Base-by-base conservation (phyloP, 2,113 vertebrate genomes). In the Silurus meridionalis region DNA sequence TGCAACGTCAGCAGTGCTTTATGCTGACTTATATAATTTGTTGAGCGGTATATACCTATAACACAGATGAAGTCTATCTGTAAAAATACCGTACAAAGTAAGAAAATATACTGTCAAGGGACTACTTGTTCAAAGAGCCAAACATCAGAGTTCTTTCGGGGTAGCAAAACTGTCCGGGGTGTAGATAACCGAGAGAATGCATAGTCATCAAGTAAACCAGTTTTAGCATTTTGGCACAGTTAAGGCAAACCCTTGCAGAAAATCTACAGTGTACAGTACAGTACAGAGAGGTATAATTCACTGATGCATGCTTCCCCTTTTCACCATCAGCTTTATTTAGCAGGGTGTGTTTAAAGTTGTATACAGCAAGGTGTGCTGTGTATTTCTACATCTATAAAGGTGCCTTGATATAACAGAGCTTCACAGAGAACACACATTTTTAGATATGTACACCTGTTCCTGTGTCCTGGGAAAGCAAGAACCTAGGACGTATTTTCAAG, bases 231-330 rank as follows among this genome's bases (percentile, higher is more conserved):
- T 85, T 79, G 25, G 48, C 50, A 57, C 48, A 66, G 10, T 67
- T 67, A 79, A 23, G 8, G 74, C 15, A 85, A 57, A 67, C n/a
- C 6, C 17, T 11, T 85, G 61, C 50, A 85, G 25, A 52, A 85
- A 67, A 55, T 46, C 1, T 5, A 6, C 14, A 46, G 5, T 50
- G 19, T 11, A 52, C 19, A 50, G 46, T 50, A 74, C 37, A 74
- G 71, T 50, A 23, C 23, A 5, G 46, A 74, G 19, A 50, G 71
- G 37, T 74, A 23, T 74, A 50, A 50, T 50, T 74, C 37, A 15
- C 69, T 48, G 6, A 78, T 23, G 25, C 72, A 53, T 53, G 21
- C 57, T 15, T 25, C 66, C 8, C n/a, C 50, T 13, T 7, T 15
- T 14, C 8, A n/a, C 66, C 11, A 69, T 83, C 64, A 83, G 64